phyloP scores from a whole-genome alignment of 1,140 invertebrate species.

The Zeugodacus cucurbitae region DNA sequence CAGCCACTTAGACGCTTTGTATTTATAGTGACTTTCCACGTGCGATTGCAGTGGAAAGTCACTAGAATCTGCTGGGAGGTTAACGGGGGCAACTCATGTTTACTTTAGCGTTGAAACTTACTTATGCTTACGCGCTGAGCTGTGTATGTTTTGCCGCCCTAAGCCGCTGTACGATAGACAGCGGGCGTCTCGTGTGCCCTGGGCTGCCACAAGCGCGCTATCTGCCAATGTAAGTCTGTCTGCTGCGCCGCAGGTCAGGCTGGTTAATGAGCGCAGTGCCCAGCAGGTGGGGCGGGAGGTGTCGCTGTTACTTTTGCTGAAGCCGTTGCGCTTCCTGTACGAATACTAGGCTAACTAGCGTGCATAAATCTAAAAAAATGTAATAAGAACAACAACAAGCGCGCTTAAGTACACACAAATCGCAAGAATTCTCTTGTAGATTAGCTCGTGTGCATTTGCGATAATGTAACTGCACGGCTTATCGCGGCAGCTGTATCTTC shows the following conservation, averaged over 20 bases:
- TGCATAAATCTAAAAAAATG: neutral
- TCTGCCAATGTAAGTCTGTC: neutral
- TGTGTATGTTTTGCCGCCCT: neutral
- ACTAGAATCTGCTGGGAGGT: neutral
- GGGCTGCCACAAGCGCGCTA: neutral
- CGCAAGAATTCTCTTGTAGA: slow-evolving; percentile 28
- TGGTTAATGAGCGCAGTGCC: neutral
- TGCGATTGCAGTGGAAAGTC: neutral
- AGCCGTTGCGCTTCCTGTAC: neutral
- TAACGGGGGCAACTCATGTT: neutral
- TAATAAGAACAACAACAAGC: neutral
- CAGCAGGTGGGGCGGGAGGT: neutral
- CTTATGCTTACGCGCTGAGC: neutral
- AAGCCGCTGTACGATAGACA: neutral
- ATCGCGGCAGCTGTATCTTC: slow-evolving; percentile 8
- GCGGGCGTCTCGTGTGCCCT: neutral
- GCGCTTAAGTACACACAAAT: neutral
- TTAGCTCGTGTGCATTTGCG: slow-evolving; percentile 28
- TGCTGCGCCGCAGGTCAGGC: neutral
- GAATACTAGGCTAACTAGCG: neutral
- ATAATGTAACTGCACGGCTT: slow-evolving; percentile 26
- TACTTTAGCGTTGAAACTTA: neutral
- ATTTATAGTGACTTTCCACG: slow-evolving; percentile 16
- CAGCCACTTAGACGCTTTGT: neutral
- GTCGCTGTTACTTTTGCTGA: neutral